A percentile compares a stretch with the other conserved stretches of the same genome.
Conservation (phyloP, 1,140 invertebrate genomes). For the Dolichoris vasculosae region DNA sequence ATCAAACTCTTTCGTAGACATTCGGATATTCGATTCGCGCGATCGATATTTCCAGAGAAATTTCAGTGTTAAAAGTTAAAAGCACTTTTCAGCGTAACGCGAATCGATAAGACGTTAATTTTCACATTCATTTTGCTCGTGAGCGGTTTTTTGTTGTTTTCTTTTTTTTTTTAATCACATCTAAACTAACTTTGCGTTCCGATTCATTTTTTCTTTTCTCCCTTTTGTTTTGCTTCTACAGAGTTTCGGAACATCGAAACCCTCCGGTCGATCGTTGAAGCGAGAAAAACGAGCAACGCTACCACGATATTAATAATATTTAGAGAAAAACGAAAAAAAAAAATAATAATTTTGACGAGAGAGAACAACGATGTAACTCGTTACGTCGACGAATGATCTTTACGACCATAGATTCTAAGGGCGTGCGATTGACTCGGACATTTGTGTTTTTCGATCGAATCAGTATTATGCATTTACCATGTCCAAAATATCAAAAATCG, state of each 20-base stretch:
- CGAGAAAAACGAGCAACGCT: slow-evolving; percentile 27
- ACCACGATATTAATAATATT: slow-evolving; percentile 33
- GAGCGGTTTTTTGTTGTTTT: background rate
- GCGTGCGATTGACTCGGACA: slow-evolving; percentile 49
- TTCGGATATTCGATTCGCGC: background rate
- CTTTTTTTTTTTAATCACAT: no score
- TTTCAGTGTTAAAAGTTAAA: background rate
- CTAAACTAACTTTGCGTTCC: slow-evolving; percentile 1
- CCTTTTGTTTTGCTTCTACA: background rate
- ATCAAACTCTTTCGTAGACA: background rate
- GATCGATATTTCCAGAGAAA: background rate
- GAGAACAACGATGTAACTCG: slow-evolving; percentile 37
- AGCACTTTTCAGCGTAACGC: background rate
- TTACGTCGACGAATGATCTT: slow-evolving; percentile 26
- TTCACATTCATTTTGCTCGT: slow-evolving; percentile 30
- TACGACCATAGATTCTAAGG: slow-evolving; percentile 32
- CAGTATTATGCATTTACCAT: slow-evolving; percentile 64
- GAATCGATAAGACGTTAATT: background rate
- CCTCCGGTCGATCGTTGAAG: slow-evolving; percentile 26
- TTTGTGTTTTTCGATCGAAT: slow-evolving; percentile 61
- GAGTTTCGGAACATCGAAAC: slow-evolving; percentile 10
- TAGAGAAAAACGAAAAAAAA: slow-evolving; percentile 30
- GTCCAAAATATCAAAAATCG: slow-evolving; percentile 58
- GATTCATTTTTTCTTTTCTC: slow-evolving; percentile 14
- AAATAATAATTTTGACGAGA: slow-evolving; percentile 32